A percentile compares a stretch with the other conserved stretches of the same genome.
Evolutionary conservation across 2,113 vertebrate species (phyloP).

Genomic region (Sapayoa aenigma): DNA sequence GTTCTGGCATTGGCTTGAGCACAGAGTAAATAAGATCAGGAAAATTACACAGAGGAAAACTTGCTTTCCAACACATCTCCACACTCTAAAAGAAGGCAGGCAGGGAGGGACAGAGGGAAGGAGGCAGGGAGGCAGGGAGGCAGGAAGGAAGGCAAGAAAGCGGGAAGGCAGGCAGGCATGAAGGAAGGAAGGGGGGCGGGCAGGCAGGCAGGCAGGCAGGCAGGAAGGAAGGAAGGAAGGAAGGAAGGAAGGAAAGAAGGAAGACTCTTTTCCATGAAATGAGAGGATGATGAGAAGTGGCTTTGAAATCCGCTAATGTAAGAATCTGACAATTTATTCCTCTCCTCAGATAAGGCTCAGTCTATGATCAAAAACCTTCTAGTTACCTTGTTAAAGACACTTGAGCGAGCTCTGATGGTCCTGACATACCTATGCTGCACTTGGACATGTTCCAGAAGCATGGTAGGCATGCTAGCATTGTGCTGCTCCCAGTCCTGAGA

Average conservation of each 20-base stretch:
- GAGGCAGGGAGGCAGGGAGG: too few species aligned
- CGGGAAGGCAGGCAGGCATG: too few species aligned
- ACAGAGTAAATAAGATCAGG: background rate
- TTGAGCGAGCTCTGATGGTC: background rate
- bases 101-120: too few species aligned
- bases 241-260: background rate
- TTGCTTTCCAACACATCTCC: background rate
- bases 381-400: background rate
- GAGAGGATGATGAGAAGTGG: background rate
- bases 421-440: background rate
- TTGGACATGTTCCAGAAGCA: background rate
- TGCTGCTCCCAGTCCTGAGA: background rate
- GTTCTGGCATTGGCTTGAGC: background rate
- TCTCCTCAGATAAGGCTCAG: background rate
- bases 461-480: rapidly evolving
- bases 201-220: too few species aligned
- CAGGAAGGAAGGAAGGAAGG: too few species aligned
- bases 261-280: background rate
- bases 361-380: background rate
- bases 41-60: background rate
- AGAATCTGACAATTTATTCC: background rate
- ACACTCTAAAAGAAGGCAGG: too few species aligned
- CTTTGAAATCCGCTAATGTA: background rate
- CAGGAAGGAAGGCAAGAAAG: too few species aligned
- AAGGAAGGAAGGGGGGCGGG: background rate